Conservation (phyloP, 1,140 invertebrate species). For the Teleogryllus occipitalis region DNA sequence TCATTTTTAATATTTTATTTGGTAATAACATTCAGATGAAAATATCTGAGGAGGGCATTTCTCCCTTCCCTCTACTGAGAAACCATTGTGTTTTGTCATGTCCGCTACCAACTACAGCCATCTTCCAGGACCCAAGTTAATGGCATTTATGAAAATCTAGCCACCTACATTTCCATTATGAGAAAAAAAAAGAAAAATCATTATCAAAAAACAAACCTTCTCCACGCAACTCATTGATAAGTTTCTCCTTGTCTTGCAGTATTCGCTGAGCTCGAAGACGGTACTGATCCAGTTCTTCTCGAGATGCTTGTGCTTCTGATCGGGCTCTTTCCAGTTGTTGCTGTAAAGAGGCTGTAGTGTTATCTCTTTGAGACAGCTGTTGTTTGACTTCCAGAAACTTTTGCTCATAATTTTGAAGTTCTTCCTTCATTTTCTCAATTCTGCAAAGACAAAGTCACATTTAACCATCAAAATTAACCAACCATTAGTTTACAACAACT, state of each 20-base stretch:
- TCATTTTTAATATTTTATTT: too few relatives aligned
- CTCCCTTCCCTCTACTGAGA: too few relatives aligned
- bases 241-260: constrained; percentile 65
- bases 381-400: not conserved
- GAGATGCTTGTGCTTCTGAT: constrained; percentile 38
- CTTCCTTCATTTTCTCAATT: constrained; percentile 7
- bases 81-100: too few relatives aligned
- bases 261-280: constrained; percentile 62
- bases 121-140: too few relatives aligned
- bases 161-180: too few relatives aligned
- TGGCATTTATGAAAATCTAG: too few relatives aligned
- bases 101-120: too few relatives aligned
- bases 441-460: not conserved
- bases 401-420: not conserved
- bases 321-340: constrained; percentile 10
- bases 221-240: constrained; percentile 56
- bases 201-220: constrained; percentile 14
- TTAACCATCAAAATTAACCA: too few relatives aligned
- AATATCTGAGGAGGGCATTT: too few relatives aligned
- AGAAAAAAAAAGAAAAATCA: too few relatives aligned
- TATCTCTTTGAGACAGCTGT: not conserved
- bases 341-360: not conserved
- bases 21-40: too few relatives aligned
- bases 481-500: too few relatives aligned
- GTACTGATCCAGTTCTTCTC: constrained; percentile 59